Evolutionary conservation across 2,888 invertebrate species (phyloP), one percentile per base, ranked within the genome.

Genomic region (Oscheius sp.): DNA sequence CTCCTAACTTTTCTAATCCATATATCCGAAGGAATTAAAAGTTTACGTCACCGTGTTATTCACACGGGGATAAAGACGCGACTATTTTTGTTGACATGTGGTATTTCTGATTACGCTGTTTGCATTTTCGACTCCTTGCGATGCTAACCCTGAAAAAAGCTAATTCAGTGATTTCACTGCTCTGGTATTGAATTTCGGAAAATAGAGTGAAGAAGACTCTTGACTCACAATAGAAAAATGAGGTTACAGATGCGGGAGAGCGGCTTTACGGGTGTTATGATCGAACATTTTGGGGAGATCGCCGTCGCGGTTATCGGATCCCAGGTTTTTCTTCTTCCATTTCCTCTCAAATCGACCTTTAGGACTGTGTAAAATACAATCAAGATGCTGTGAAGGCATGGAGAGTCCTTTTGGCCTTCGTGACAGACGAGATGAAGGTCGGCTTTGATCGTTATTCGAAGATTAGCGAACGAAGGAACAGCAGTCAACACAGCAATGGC

Each of bases 401-500:
- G 78, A 57, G 78, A n/a, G 63, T 78, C 0, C 57, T 78, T 12
- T 33, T 78, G 22, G 78, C 78, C 1, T 78, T 69, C 56, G 67
- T 78, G 8, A 78, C 78, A 0, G 78, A 78, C 45, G 78, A 78
- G 54, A 75, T 78, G 75, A 76, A 74, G 65, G 75, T 76, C n/a
- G 51, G 54, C 14, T 67, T 61, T 30, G 67, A 57, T 20, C 61
- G 59, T 14, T 57, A 64, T 32, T 26, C 62, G 14, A 63, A 62
- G 17, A 62, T 63, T 68, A 72, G 24, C 57, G 77, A 49, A 64
- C 67, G 74, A 63, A 68, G 41, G 44, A 72, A 22, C 24, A 54
- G 54, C 45, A 65, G 54, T 33, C 54, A 50, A 28, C 63, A 47
- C 33, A 54, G 54, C 20, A 32, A 54, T 22, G 22, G 3, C 4